These are phyloP conservation scores for Dunckerocampus dactyliophorus DNA, from an alignment of 2,113 vertebrate species.

Conservation along the genomic window DNA sequence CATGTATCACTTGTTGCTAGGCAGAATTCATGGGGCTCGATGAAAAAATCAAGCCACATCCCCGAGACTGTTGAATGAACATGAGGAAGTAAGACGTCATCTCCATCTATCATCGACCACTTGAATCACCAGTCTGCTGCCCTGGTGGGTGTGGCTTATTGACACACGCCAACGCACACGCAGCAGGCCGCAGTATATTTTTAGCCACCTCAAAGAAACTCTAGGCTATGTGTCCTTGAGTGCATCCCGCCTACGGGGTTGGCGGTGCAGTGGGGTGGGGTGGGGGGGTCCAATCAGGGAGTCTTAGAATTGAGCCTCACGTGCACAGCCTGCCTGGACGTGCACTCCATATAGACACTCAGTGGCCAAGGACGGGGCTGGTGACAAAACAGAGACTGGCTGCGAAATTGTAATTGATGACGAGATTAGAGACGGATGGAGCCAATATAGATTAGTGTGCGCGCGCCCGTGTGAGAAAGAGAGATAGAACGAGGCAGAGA, in stretches of 20 bases:
- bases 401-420: constrained; percentile 49
- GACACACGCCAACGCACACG: no score
- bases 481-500: neutral
- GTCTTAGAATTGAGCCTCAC: constrained; percentile 16
- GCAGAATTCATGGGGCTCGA: no score
- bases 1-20: no score
- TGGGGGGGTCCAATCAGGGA: constrained; percentile 5
- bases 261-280: neutral
- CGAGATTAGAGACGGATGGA: constrained; percentile 39
- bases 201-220: neutral
- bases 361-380: constrained; percentile 41
- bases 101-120: no score
- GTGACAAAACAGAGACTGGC: constrained; percentile 37
- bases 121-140: no score
- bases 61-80: no score
- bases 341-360: constrained; percentile 5
- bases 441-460: constrained; percentile 23
- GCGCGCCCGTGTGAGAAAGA: neutral
- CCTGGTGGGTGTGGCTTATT: no score
- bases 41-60: no score
- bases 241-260: neutral
- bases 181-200: neutral
- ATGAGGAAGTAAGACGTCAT: no score
- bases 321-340: constrained; percentile 3
- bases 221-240: neutral